Evolutionary conservation across 2,797 vertebrate species (phyloP).

Genomic region (Pseudochromis fuscus): DNA sequence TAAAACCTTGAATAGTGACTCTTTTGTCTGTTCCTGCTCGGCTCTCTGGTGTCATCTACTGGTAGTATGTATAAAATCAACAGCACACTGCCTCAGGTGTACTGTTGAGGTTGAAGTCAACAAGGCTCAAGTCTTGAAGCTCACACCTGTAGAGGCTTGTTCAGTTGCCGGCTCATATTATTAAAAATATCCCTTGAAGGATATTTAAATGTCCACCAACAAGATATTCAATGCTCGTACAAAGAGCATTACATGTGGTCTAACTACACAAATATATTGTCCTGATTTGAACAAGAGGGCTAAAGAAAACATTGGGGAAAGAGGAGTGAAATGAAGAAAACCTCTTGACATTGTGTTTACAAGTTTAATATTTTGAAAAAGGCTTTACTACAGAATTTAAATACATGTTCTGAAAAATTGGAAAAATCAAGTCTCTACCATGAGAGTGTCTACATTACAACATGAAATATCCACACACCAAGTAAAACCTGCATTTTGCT

Average conservation of each 20-base stretch:
- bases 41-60: neutral
- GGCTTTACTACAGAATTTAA: constrained; percentile 76
- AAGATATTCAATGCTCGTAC: neutral
- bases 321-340: neutral
- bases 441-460: constrained; percentile 66
- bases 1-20: constrained; percentile 4
- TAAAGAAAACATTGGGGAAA: too few species aligned
- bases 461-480: constrained; percentile 63
- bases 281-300: too few species aligned
- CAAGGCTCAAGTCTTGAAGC: rapidly evolving
- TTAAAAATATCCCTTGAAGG: neutral
- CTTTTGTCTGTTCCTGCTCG: neutral
- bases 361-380: constrained; percentile 75
- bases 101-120: neutral
- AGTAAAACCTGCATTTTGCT: constrained; percentile 42
- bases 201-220: neutral
- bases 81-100: neutral
- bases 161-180: neutral
- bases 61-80: neutral
- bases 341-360: constrained; percentile 37
- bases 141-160: neutral
- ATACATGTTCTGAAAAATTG: constrained; percentile 72
- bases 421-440: constrained; percentile 58
- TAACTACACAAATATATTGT: too few species aligned
- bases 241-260: too few species aligned